phyloP scores from a whole-genome alignment of 1,140 invertebrate species.

The Drosophila trapezifrons region DNA sequence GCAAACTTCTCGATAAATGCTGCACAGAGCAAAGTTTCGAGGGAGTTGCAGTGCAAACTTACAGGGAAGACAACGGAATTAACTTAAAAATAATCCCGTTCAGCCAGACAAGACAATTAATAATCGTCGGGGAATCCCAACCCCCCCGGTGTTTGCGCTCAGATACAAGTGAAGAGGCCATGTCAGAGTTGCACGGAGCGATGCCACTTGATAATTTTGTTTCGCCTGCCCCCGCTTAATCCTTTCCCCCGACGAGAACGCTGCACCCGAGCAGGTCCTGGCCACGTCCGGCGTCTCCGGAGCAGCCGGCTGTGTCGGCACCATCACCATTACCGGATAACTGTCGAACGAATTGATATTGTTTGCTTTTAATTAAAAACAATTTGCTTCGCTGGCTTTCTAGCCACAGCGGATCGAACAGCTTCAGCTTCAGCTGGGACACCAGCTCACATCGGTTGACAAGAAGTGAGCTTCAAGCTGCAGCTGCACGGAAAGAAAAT shows the following conservation, averaged over 20 bases:
- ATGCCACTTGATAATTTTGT: conserved; percentile 38
- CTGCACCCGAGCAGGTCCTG: conserved; percentile 14
- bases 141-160: conserved; percentile 36
- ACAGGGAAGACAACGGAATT: conserved; percentile 13
- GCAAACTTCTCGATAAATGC: conserved; percentile 62
- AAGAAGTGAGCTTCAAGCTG: conserved; percentile 17
- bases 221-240: conserved; percentile 55
- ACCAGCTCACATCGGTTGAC: conserved; percentile 25
- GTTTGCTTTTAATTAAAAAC: conserved; percentile 83
- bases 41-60: conserved; percentile 35
- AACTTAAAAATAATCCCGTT: conserved; percentile 57
- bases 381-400: conserved; percentile 81
- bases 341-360: conserved; percentile 82
- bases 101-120: conserved; percentile 69
- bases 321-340: conserved; percentile 78
- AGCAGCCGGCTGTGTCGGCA: conserved; percentile 62
- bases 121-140: conserved; percentile 35
- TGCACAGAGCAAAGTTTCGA: conserved; percentile 62
- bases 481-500: conserved; percentile 15
- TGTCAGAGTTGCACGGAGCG: conserved; percentile 51
- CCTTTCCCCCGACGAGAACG: conserved; percentile 45
- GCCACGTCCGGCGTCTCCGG: conserved; percentile 6
- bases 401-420: conserved; percentile 61
- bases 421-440: conserved; percentile 12
- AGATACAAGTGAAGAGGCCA: conserved; percentile 61